phyloP scores from a whole-genome alignment of 2,113 vertebrate species.

The Myrmophylax atrothorax region DNA sequence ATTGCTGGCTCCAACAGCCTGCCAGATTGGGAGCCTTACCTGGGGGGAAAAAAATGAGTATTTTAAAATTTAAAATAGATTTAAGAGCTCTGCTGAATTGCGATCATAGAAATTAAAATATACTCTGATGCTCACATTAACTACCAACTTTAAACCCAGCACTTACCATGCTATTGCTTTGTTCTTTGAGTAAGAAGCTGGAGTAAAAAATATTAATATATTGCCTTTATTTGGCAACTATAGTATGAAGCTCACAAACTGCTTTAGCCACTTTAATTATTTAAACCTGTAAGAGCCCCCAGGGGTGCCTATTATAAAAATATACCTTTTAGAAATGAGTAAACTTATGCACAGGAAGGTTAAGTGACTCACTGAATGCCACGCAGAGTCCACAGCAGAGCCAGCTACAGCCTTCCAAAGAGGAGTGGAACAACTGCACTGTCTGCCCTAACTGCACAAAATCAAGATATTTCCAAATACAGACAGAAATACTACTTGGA shows the following conservation, averaged over 20 bases:
- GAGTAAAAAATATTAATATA: neutral
- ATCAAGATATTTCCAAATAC: neutral
- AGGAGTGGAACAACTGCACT: neutral
- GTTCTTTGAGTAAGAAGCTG: neutral
- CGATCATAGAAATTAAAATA: neutral
- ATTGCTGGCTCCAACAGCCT: neutral
- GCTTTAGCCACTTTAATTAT: constrained; percentile 42
- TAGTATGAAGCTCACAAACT: constrained; percentile 8
- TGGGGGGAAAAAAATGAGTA: neutral
- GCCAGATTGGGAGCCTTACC: neutral
- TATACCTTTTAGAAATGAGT: constrained; percentile 42
- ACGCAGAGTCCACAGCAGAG: constrained; percentile 24
- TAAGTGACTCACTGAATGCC: constrained; percentile 45
- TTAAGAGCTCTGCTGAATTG: neutral
- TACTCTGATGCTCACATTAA: neutral
- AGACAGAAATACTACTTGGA: neutral
- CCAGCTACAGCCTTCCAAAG: neutral
- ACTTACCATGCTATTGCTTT: neutral
- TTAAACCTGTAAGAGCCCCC: neutral
- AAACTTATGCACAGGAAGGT: constrained; percentile 29
- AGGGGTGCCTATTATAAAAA: constrained; percentile 30
- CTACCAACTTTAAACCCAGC: neutral
- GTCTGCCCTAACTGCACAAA: neutral
- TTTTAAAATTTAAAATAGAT: neutral
- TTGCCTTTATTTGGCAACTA: constrained; percentile 32